Evolutionary conservation across 2,888 invertebrate species (phyloP).

Genomic region (Ptychoptera albimana): DNA sequence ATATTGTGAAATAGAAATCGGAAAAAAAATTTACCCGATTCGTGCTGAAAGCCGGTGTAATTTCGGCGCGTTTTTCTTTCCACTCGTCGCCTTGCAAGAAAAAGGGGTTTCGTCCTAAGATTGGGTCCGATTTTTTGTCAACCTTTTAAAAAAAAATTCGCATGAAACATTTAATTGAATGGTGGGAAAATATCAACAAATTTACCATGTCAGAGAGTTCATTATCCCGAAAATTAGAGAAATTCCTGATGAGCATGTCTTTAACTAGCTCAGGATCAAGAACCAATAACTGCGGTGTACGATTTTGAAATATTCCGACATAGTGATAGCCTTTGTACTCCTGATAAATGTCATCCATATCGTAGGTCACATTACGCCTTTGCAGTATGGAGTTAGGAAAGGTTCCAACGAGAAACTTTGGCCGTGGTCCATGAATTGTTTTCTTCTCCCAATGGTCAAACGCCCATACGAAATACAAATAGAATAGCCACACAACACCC

Average conservation of each 20-base stretch:
- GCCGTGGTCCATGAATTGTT: constrained; percentile 20
- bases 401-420: constrained; percentile 19
- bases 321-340: constrained; percentile 18
- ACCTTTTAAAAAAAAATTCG: constrained; percentile 9
- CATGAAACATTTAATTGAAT: too few relatives aligned
- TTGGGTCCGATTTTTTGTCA: constrained; percentile 29
- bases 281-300: constrained; percentile 24
- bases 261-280: constrained; percentile 24
- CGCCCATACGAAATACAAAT: constrained; percentile 13
- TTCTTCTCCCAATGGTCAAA: constrained; percentile 20
- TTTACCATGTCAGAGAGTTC: background rate
- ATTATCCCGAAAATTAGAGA: constrained; percentile 24
- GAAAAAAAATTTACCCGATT: constrained; percentile 25
- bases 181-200: too few relatives aligned
- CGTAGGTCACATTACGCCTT: constrained; percentile 14
- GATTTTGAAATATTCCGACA: constrained; percentile 27
- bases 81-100: constrained; percentile 31
- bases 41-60: constrained; percentile 35
- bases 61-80: constrained; percentile 31
- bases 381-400: constrained; percentile 11
- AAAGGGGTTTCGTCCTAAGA: constrained; percentile 34
- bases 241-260: constrained; percentile 28
- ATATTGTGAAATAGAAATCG: too few relatives aligned
- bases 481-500: constrained; percentile 4
- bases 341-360: constrained; percentile 20